Conservation (phyloP, 1,140 invertebrate species). For the Gryon sp. region DNA sequence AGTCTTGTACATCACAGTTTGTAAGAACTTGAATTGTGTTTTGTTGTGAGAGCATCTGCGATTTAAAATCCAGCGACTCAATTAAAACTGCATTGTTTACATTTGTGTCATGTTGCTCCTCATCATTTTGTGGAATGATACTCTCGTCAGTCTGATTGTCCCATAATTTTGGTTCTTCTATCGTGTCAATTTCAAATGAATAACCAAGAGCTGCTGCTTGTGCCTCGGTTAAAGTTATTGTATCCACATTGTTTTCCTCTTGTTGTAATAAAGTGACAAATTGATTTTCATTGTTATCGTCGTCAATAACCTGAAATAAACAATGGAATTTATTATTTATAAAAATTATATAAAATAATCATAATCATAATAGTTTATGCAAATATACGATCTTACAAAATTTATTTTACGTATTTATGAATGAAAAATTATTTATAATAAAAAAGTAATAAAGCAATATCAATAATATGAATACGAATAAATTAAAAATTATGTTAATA, state of each 20-base stretch:
- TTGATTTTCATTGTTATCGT: conserved; percentile 68
- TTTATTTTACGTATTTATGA: no score
- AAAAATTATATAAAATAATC: not conserved
- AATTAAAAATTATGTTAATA: not conserved
- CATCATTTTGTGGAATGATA: conserved; percentile 31
- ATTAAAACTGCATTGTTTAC: conserved; percentile 30
- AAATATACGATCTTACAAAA: no score
- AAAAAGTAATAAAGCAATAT: not conserved
- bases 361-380: no score
- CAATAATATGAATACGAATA: not conserved
- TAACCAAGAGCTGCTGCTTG: conserved; percentile 69
- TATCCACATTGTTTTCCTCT: conserved; percentile 62
- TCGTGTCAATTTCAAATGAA: conserved; percentile 67
- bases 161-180: conserved; percentile 53
- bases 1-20: conserved; percentile 27
- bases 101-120: conserved; percentile 23
- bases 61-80: conserved; percentile 29
- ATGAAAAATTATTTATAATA: no score
- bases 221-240: conserved; percentile 67
- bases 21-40: conserved; percentile 43
- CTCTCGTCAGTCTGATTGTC: conserved; percentile 12
- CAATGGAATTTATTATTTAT: not conserved
- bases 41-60: conserved; percentile 22
- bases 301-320: conserved; percentile 57
- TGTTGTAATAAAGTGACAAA: conserved; percentile 68